A percentile compares a stretch with the other conserved stretches of the same genome.
Conservation (phyloP, 30 jellyfish, hydroid and myxozoan genomes). For the Sanderia malayensis region DNA sequence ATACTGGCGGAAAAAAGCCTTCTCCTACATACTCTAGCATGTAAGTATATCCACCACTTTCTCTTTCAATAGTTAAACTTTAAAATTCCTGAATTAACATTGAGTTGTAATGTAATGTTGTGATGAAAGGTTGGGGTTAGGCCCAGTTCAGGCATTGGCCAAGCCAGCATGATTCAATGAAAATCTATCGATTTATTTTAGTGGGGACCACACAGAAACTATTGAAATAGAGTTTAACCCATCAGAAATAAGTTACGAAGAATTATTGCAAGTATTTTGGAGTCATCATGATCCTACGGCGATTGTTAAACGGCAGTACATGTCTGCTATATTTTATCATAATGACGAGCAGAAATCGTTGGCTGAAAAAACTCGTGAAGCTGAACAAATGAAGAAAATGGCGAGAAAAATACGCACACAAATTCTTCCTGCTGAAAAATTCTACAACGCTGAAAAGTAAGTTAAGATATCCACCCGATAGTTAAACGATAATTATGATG, state of each 20-base stretch:
- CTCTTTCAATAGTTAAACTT: no score
- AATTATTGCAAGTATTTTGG: slow-evolving; percentile 79
- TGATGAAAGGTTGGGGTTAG: no score
- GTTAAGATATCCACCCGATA: no score
- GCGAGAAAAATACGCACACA: slow-evolving; percentile 58
- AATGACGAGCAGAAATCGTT: slow-evolving; percentile 68
- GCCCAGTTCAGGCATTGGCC: no score
- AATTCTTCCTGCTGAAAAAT: slow-evolving; percentile 79
- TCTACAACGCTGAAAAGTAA: slow-evolving; percentile 95
- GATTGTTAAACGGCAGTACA: slow-evolving; percentile 60
- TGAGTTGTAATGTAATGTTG: no score
- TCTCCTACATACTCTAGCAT: slow-evolving; percentile 78
- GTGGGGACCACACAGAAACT: slow-evolving; percentile 96
- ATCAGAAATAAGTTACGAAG: slow-evolving; percentile 50
- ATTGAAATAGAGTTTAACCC: slow-evolving; percentile 76
- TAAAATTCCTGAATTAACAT: no score
- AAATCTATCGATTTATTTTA: no score
- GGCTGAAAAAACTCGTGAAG: slow-evolving; percentile 71
- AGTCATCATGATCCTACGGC: slow-evolving; percentile 83
- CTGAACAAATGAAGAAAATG: slow-evolving; percentile 26
- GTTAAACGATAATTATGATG: no score
- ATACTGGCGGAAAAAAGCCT: slow-evolving; percentile 79
- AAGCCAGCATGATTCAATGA: no score
- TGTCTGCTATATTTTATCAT: slow-evolving; percentile 91
- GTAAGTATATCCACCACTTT: slow-evolving; percentile 74